Percentiles rank a stretch among this genome's conserved stretches.
These are phyloP conservation scores for Dicaeum eximium DNA, from an alignment of 2,113 vertebrate genomes.

Conservation along the genomic window DNA sequence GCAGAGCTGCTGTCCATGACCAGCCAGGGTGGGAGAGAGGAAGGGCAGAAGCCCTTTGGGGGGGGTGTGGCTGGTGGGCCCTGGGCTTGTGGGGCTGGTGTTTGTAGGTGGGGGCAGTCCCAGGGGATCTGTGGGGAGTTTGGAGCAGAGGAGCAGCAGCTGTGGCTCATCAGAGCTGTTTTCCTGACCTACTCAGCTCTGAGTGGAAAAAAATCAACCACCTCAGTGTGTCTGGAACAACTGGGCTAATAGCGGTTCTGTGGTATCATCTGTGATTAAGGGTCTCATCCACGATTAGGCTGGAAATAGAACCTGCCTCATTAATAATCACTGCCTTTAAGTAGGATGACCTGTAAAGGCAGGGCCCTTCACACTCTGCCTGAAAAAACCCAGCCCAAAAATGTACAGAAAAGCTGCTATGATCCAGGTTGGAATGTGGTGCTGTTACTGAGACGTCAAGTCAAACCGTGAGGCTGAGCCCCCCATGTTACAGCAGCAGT, in stretches of 20 bases:
- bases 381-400: neutral
- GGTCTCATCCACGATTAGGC: conserved; percentile 28
- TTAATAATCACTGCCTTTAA: conserved; percentile 8
- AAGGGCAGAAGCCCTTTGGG: rapidly evolving
- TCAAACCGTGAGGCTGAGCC: neutral
- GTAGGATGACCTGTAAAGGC: neutral
- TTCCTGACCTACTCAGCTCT: neutral
- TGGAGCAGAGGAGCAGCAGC: neutral
- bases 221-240: neutral
- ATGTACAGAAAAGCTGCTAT: neutral
- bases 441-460: neutral
- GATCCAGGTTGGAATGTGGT: neutral
- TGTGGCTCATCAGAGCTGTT: neutral
- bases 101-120: neutral
- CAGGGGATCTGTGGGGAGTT: neutral
- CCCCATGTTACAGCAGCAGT: rapidly evolving
- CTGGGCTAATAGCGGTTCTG: conserved; percentile 17
- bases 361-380: neutral
- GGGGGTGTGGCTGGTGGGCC: rapidly evolving
- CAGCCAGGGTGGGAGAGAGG: neutral
- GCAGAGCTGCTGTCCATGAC: neutral
- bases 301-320: conserved; percentile 37
- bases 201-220: neutral
- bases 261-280: conserved; percentile 9
- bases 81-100: neutral